Evolutionary conservation across 2,888 invertebrate genomes (phyloP), one percentile per base, ranked within the genome.

Genomic region (Helobdella robusta): DNA sequence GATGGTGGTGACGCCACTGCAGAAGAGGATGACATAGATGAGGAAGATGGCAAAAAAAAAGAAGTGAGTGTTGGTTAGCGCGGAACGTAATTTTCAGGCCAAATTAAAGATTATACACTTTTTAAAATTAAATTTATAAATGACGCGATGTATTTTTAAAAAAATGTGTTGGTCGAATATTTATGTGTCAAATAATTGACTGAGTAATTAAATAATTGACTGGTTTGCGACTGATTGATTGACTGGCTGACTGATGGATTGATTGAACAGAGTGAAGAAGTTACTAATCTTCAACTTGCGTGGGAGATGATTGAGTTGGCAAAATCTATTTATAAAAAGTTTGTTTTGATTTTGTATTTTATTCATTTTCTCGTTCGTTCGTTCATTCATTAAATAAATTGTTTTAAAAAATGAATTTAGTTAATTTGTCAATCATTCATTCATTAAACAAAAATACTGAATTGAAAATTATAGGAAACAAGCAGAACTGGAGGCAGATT

Each of bases 281-380:
- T 78, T 59, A 80, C 79, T 46, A 84, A 84, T 70, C 82, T 92
- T 63, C 89, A 94, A 80, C 82, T 94, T 25, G 90, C 94, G 0
- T 95, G 94, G 94, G 94, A 97, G 82, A 88, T 91, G 74, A 82
- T 95, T 59, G 93, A 94, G 76, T 79, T 93, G 35, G 87, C 93
- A 0, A 90, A 90, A 75, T 83, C 87, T 67, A 91, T 93, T 59
- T 86, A 75, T 66, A 65, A 71, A 28, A 75, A 74, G 77, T 77
- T 71, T 20, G 44, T 40, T 61, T 23, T 30, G 30, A 6, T 58
- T 59, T 59, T 59, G 6, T 2, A 35, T 6, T 32, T 50, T 20
- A 28, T 6, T 18, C 23, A 28, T 3, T 58, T 32, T 58, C 34
- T 30, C n/a, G 1, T 28, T n/a, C n/a, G n/a, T n/a, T n/a, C n/a